Evolutionary conservation across 2,888 invertebrate species (phyloP).

Genomic region (Nomada fucata): DNA sequence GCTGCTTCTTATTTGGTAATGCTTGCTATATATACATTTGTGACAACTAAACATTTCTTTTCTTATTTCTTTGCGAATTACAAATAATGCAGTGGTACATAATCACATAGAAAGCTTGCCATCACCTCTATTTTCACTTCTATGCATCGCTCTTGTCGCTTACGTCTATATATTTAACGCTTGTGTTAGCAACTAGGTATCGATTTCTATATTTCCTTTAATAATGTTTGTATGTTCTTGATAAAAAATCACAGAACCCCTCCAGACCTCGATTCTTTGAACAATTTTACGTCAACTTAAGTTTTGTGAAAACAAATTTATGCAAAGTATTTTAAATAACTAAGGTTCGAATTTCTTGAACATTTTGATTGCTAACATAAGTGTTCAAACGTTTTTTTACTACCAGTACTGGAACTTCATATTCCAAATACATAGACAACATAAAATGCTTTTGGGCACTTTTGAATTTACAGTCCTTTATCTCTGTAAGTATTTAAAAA

Average conservation of each 20-base stretch:
- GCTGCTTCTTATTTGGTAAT: constrained; percentile 74
- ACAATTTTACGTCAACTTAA: too few relatives aligned
- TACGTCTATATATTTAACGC: neutral
- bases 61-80: constrained; percentile 15
- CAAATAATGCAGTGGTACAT: neutral
- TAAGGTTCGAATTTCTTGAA: too few relatives aligned
- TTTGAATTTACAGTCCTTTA: neutral
- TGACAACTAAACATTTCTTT: neutral
- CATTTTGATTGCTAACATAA: too few relatives aligned
- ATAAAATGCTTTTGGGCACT: constrained; percentile 20
- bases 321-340: too few relatives aligned
- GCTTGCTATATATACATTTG: constrained; percentile 48
- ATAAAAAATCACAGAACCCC: too few relatives aligned
- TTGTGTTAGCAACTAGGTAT: too few relatives aligned
- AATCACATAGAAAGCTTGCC: constrained; percentile 2
- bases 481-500: neutral
- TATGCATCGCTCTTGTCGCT: neutral
- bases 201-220: too few relatives aligned
- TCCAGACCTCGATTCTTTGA: too few relatives aligned
- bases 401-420: constrained; percentile 8
- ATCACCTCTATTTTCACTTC: neutral
- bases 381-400: neutral
- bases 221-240: too few relatives aligned
- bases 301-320: too few relatives aligned
- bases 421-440: neutral